Base-by-base conservation (phyloP, 1,140 invertebrate species). In the Camponotus pennsylvanicus region DNA sequence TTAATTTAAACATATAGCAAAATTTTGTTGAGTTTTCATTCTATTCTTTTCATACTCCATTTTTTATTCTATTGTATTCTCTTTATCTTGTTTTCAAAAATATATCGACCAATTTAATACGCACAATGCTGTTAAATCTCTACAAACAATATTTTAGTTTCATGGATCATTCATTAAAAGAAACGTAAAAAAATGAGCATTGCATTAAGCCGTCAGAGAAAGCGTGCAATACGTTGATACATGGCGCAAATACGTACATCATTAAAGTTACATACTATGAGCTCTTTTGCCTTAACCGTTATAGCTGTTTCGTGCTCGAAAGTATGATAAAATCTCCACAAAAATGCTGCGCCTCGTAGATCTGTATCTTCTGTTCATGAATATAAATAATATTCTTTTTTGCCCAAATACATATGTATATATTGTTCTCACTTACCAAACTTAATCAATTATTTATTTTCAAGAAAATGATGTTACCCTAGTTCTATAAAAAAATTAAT, bases 161-260 rank as follows among this genome's bases (percentile, higher is more conserved):
- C 61, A 64, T 34, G 13, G n/a, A 64, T 66, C 3, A 27, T 63
- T 84, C 71, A 57, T 64, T 57, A 57, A 63, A 45, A 77, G 64
- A 80, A 49, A 59, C 9, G 61, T 37, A 34, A 71, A 82, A 83
- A 70, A 86, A 77, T 37, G 57, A 75, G 32, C 84, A 32, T 73
- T 85, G 32, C 40, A 84, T 90, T 79, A 86, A 86, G 7, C 45
- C 57, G 63, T 49, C 77, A 59, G 86, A 84, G 89, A 90, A 88
- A 90, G 88, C 88, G 82, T 82, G 77, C 80, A 18, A 78, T 75
- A 57, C 11, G 85, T 27, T 77, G 73, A 64, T 79, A 87, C 63
- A 18, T 13, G 11, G 45, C 11, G 57, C 42, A 63, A 89, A 86
- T 85, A 52, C 69, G 49, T 64, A 78, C 27, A 40, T 80, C 71